Evolutionary conservation across 2,797 vertebrate species (phyloP).

Genomic region (Gephyroberyx darwinii): DNA sequence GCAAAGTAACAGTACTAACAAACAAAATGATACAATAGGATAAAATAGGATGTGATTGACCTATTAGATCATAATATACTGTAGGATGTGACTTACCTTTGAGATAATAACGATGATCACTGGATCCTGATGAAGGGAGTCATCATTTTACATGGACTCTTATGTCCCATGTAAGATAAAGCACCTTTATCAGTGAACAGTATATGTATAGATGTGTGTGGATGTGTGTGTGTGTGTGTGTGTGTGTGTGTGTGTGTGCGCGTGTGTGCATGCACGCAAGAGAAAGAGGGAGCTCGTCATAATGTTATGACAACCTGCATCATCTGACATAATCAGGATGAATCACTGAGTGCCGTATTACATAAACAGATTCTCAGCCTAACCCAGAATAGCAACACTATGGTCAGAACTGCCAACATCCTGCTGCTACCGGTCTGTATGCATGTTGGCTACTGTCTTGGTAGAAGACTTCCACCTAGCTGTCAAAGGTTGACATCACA

Average conservation of each 20-base stretch:
- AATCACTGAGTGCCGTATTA: constrained; percentile 62
- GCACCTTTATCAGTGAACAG: not conserved
- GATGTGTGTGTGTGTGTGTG: not conserved
- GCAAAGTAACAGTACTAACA: too few relatives aligned
- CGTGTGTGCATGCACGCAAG: not conserved
- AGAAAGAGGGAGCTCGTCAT: constrained; percentile 6
- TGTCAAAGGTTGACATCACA: constrained; percentile 34
- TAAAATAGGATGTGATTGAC: too few relatives aligned
- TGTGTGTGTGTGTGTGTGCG: not conserved
- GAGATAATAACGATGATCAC: too few relatives aligned
- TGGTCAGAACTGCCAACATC: constrained; percentile 27
- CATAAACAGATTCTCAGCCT: constrained; percentile 63
- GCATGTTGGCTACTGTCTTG: not conserved
- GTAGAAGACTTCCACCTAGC: constrained; percentile 42
- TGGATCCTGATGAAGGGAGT: too few relatives aligned
- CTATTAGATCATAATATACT: too few relatives aligned
- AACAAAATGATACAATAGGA: too few relatives aligned
- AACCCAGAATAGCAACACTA: constrained; percentile 45
- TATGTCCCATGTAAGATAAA: too few relatives aligned
- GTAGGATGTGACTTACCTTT: too few relatives aligned
- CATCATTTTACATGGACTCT: too few relatives aligned
- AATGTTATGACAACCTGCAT: constrained; percentile 52
- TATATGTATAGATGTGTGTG: not conserved
- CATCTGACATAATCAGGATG: constrained; percentile 72
- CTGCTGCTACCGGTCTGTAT: constrained; percentile 13